Evolutionary conservation across 2,113 vertebrate species (phyloP).

Genomic region (Onychostruthus taczanowskii): DNA sequence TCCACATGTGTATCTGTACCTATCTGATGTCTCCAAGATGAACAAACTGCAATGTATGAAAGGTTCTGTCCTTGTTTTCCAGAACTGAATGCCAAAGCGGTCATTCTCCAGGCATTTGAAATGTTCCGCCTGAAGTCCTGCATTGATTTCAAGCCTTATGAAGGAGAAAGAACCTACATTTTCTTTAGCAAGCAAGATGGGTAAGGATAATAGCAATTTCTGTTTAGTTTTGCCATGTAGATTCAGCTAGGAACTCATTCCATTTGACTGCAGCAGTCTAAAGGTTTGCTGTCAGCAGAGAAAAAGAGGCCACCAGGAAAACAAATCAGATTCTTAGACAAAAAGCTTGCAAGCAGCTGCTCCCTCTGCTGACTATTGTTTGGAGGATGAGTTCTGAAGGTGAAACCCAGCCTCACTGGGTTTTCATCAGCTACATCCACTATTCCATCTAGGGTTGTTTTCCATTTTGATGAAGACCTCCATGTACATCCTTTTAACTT

Average conservation of each 20-base stretch:
- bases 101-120: conserved; percentile 87
- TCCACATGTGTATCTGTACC: fast-evolving
- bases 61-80: not conserved
- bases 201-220: conserved; percentile 65
- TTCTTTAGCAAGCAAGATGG: conserved; percentile 82
- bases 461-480: not conserved
- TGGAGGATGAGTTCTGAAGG: not conserved
- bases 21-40: not conserved
- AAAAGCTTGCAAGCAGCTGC: not conserved
- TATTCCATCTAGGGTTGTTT: not conserved
- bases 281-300: not conserved
- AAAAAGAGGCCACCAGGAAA: not conserved
- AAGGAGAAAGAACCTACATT: conserved; percentile 84
- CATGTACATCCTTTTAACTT: not conserved
- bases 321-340: not conserved
- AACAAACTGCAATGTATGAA: not conserved
- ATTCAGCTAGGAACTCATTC: not conserved
- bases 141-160: conserved; percentile 92
- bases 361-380: not conserved
- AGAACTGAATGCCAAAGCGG: conserved; percentile 85
- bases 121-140: conserved; percentile 92
- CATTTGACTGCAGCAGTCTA: not conserved
- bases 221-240: not conserved
- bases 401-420: not conserved
- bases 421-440: not conserved